A percentile compares a stretch with the other conserved stretches of the same genome.
phyloP scores from a whole-genome alignment of 1,140 invertebrate species.

The Euwallacea similis region DNA sequence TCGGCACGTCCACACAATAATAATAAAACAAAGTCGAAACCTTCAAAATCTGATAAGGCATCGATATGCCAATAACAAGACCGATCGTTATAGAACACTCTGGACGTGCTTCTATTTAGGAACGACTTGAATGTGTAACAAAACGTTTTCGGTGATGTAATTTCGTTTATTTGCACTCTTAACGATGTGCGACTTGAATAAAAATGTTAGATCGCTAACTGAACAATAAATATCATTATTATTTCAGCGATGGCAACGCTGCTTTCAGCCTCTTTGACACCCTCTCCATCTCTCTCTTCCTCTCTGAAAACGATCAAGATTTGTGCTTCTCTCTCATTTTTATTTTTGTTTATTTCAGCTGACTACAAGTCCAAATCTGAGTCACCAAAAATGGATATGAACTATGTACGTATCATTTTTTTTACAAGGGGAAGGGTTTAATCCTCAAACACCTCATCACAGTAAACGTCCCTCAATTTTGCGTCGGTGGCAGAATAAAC shows the following conservation, averaged over 20 bases:
- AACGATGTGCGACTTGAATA: background rate
- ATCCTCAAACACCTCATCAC: no score
- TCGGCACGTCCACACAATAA: background rate
- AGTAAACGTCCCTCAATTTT: no score
- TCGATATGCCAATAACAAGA: constrained; percentile 15
- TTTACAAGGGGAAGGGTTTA: background rate
- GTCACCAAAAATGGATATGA: constrained; percentile 16
- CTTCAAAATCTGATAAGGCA: constrained; percentile 18
- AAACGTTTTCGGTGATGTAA: constrained; percentile 5
- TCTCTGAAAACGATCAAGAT: no score
- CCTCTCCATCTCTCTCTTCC: background rate
- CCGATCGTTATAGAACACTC: constrained; percentile 19
- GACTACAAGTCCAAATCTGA: background rate
- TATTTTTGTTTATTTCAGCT: no score
- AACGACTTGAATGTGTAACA: background rate
- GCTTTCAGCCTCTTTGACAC: background rate
- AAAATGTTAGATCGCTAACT: background rate
- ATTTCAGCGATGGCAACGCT: no score
- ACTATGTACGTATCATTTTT: constrained; percentile 18
- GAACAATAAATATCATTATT: no score
- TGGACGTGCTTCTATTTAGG: constrained; percentile 17
- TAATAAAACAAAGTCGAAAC: constrained; percentile 5
- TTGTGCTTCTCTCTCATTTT: no score
- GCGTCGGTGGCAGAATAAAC: no score
- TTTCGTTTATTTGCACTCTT: constrained; percentile 12